A percentile compares a stretch with the other conserved stretches of the same genome.
These are phyloP conservation scores for Phortica magna DNA, from an alignment of 2,888 invertebrate species.

Conservation along the genomic window DNA sequence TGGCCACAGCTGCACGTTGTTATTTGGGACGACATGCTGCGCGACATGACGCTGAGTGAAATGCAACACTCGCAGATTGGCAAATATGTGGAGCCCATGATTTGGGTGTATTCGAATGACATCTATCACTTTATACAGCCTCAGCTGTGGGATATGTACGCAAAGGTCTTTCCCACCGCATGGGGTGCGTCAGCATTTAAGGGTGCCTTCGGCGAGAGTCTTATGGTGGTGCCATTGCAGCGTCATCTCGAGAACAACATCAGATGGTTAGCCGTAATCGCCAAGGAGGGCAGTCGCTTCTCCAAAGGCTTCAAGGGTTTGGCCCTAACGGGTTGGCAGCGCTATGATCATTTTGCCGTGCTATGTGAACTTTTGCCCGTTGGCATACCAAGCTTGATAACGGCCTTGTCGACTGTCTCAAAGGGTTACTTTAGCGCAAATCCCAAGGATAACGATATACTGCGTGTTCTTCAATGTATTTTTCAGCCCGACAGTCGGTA, in stretches of 20 bases:
- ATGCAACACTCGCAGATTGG: conserved; percentile 83
- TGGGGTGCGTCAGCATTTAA: conserved; percentile 89
- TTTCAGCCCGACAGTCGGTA: conserved; percentile 75
- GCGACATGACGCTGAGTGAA: conserved; percentile 81
- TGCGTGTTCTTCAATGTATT: conserved; percentile 81
- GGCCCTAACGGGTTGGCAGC: conserved; percentile 77
- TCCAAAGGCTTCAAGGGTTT: conserved; percentile 76
- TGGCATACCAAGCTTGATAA: conserved; percentile 82
- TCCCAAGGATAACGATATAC: conserved; percentile 78
- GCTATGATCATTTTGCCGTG: conserved; percentile 85
- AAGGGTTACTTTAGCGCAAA: conserved; percentile 82
- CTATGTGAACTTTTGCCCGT: conserved; percentile 84
- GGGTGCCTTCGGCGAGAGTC: conserved; percentile 86
- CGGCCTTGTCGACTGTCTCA: conserved; percentile 81
- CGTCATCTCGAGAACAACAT: conserved; percentile 85
- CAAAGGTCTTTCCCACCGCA: conserved; percentile 83
- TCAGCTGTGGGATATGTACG: conserved; percentile 83
- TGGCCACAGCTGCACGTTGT: conserved; percentile 82
- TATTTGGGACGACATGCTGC: conserved; percentile 90
- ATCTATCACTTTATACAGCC: conserved; percentile 81
- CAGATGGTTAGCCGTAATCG: conserved; percentile 84
- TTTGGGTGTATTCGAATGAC: conserved; percentile 89
- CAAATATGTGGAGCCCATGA: conserved; percentile 86
- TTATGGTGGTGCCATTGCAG: conserved; percentile 83
- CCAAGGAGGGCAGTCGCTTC: conserved; percentile 80